These are phyloP conservation scores for Melanotaenia trifasciata DNA, from an alignment of 2,797 vertebrate species.

Conservation along the genomic window DNA sequence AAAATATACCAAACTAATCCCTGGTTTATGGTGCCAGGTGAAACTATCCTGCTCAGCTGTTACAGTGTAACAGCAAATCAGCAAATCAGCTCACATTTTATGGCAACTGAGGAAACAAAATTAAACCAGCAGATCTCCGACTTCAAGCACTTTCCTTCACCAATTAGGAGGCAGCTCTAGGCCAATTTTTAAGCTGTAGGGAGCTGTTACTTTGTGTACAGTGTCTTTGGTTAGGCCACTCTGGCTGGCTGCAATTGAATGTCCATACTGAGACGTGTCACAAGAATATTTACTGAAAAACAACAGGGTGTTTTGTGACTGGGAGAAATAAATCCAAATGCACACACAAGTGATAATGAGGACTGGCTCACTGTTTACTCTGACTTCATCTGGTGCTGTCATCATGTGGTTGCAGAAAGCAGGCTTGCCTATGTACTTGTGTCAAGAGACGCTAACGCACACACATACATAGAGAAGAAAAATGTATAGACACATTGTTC, in stretches of 20 bases:
- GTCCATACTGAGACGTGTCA: conserved; percentile 51
- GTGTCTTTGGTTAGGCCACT: conserved; percentile 24
- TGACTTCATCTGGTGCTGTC: conserved; percentile 76
- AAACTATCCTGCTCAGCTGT: background rate
- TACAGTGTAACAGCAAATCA: conserved; percentile 9
- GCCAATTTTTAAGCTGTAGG: conserved; percentile 32
- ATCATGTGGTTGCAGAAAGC: conserved; percentile 73
- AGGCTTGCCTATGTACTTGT: conserved; percentile 61
- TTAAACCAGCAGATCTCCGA: conserved; percentile 20
- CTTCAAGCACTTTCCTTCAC: conserved; percentile 43
- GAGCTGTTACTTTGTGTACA: conserved; percentile 51
- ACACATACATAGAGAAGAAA: conserved; percentile 23
- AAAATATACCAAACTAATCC: conserved; percentile 1
- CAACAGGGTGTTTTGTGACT: conserved; percentile 52
- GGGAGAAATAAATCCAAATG: conserved; percentile 63
- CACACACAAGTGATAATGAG: conserved; percentile 73
- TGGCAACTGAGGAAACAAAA: conserved; percentile 25
- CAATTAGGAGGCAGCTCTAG: conserved; percentile 47
- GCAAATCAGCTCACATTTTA: conserved; percentile 7
- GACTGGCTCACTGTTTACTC: conserved; percentile 72
- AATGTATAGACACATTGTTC: conserved; percentile 50
- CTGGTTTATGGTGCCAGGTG: background rate
- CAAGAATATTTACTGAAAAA: conserved; percentile 54
- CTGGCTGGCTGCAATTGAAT: conserved; percentile 25
- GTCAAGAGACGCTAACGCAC: conserved; percentile 23